Percentiles rank a stretch among this genome's conserved stretches.
These are phyloP conservation scores for Pseudochromis fuscus DNA, from an alignment of 2,797 vertebrate genomes.

Conservation along the genomic window DNA sequence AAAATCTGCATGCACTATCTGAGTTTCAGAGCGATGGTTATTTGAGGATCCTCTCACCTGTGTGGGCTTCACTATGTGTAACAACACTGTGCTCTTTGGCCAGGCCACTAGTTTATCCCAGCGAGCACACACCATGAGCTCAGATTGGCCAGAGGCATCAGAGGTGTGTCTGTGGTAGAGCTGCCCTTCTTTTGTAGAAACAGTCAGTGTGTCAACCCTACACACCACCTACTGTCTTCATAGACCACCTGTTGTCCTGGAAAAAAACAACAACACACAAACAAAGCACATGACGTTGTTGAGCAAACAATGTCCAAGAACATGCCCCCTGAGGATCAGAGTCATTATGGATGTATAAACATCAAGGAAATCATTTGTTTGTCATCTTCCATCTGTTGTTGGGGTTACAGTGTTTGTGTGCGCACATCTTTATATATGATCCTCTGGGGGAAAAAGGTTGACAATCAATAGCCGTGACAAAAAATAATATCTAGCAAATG, in stretches of 20 bases:
- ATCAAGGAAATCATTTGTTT: not conserved
- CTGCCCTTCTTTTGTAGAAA: constrained; percentile 44
- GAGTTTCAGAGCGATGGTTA: not conserved
- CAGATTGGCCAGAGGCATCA: constrained; percentile 70
- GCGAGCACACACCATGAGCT: constrained; percentile 78
- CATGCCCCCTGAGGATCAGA: constrained; percentile 6
- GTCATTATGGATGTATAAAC: constrained; percentile 20
- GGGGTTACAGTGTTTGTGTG: not conserved
- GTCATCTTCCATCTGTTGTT: constrained; percentile 1
- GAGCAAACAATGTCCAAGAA: constrained; percentile 22
- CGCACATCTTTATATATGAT: constrained; percentile 10
- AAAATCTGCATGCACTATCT: too few species aligned
- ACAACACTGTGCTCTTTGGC: constrained; percentile 74
- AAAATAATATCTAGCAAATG: constrained; percentile 34
- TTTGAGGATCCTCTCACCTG: constrained; percentile 76
- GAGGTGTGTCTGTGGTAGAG: constrained; percentile 59
- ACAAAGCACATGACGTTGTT: constrained; percentile 44
- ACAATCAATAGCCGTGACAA: constrained; percentile 21
- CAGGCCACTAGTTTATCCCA: constrained; percentile 83
- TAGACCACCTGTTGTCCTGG: constrained; percentile 58
- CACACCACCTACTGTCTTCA: constrained; percentile 34
- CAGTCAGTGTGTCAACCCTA: constrained; percentile 50
- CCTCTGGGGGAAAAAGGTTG: constrained; percentile 22
- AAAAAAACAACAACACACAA: constrained; percentile 43
- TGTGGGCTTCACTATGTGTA: constrained; percentile 75